Evolutionary conservation across 2,888 invertebrate genomes (phyloP).

Genomic region (Lasioglossum pauxillum): DNA sequence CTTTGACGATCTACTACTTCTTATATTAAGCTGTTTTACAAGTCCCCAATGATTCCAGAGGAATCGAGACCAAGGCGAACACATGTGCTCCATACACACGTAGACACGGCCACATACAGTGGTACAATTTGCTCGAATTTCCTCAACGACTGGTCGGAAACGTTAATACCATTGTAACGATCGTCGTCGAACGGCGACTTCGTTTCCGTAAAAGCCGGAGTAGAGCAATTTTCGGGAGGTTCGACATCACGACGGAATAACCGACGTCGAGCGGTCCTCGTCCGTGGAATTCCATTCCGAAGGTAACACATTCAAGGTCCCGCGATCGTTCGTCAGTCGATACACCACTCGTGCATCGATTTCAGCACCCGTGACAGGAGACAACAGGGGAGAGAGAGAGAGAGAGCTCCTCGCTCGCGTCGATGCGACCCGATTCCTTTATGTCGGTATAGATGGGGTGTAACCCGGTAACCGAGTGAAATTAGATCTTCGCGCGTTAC

Average conservation of each 20-base stretch:
- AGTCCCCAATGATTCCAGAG: background rate
- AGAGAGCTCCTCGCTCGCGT: constrained; percentile 32
- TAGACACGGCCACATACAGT: background rate
- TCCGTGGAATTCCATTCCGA: constrained; percentile 25
- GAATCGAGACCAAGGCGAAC: background rate
- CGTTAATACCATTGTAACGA: background rate
- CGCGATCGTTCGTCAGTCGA: constrained; percentile 45
- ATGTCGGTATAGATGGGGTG: constrained; percentile 30
- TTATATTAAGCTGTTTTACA: background rate
- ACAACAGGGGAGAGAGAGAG: constrained; percentile 22
- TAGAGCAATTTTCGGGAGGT: constrained; percentile 8
- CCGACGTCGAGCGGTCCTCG: background rate
- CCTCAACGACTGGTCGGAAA: background rate
- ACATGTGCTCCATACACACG: background rate
- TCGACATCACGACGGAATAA: background rate
- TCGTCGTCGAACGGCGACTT: constrained; percentile 11
- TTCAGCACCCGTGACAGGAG: constrained; percentile 13
- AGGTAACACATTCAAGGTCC: constrained; percentile 42
- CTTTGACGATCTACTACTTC: background rate
- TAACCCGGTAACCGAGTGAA: constrained; percentile 1
- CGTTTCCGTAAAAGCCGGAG: constrained; percentile 18
- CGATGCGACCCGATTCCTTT: constrained; percentile 60
- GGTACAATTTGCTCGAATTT: background rate
- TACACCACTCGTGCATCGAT: constrained; percentile 31
- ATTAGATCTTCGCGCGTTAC: constrained; percentile 26